phyloP scores from a whole-genome alignment of 2,888 invertebrate species.

The Pandemis heparana region DNA sequence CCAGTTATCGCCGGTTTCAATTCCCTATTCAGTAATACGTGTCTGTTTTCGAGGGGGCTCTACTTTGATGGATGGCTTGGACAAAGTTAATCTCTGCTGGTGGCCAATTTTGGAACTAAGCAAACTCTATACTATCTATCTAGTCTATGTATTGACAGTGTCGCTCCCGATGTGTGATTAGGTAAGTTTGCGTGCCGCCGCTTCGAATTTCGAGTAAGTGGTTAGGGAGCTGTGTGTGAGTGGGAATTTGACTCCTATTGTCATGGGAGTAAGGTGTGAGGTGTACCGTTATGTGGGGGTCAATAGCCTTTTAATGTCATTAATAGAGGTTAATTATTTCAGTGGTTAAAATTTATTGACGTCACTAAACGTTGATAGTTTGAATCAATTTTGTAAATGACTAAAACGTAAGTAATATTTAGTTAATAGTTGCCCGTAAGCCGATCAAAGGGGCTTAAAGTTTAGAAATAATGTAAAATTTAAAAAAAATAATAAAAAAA shows the following conservation, averaged over 20 bases:
- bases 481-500: no score
- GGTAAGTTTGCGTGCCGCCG: conserved; percentile 3
- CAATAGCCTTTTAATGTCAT: conserved; percentile 1
- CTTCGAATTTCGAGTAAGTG: conserved; percentile 14
- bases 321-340: not conserved
- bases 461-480: no score
- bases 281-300: not conserved
- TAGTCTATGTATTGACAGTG: conserved; percentile 5
- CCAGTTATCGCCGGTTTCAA: conserved; percentile 30
- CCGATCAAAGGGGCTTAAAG: no score
- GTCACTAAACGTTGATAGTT: not conserved
- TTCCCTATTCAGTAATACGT: conserved; percentile 42
- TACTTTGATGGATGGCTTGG: conserved; percentile 39
- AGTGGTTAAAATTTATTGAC: not conserved
- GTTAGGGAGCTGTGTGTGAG: not conserved
- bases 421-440: no score
- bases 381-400: not conserved
- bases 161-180: not conserved
- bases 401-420: not conserved
- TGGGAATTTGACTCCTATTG: conserved; percentile 23
- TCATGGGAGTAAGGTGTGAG: not conserved
- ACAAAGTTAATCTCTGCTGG: conserved; percentile 30
- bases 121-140: not conserved
- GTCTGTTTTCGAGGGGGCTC: conserved; percentile 40
- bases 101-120: conserved; percentile 24